Evolutionary conservation across 2,113 vertebrate species (phyloP).

Genomic region (Anarrhichthys ocellatus): DNA sequence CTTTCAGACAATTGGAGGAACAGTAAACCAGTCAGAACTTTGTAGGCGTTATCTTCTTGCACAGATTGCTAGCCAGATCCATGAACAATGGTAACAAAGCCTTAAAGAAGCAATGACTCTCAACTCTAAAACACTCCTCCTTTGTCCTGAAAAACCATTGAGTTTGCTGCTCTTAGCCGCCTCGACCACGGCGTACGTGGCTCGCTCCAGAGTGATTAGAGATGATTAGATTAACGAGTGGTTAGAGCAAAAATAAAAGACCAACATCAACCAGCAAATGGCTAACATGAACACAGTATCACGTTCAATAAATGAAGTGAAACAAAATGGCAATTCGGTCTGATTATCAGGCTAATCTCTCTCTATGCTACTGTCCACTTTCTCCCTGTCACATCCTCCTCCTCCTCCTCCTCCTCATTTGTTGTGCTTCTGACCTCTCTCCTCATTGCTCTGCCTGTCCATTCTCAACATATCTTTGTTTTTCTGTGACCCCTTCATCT

Average conservation of each 20-base stretch:
- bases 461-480: constrained; percentile 75
- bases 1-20: neutral
- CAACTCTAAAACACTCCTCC: neutral
- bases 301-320: neutral
- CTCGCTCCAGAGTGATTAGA: neutral
- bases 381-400: constrained; percentile 6
- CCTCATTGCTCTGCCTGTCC: constrained; percentile 84
- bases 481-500: constrained; percentile 75
- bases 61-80: neutral
- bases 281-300: neutral
- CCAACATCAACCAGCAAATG: neutral
- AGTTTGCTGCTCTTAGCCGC: neutral
- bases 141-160: neutral
- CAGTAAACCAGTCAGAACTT: neutral
- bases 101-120: neutral
- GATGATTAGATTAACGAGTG: neutral
- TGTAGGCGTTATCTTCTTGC: neutral
- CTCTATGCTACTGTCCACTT: constrained; percentile 1
- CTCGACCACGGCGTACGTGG: neutral
- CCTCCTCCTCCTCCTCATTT: neutral
- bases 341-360: neutral
- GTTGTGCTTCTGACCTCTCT: constrained; percentile 60
- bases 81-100: neutral
- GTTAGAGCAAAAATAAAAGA: neutral
- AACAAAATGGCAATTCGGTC: neutral